These are phyloP conservation scores for Coracopsis vasa DNA, from an alignment of 2,113 vertebrate genomes.

Conservation along the genomic window DNA sequence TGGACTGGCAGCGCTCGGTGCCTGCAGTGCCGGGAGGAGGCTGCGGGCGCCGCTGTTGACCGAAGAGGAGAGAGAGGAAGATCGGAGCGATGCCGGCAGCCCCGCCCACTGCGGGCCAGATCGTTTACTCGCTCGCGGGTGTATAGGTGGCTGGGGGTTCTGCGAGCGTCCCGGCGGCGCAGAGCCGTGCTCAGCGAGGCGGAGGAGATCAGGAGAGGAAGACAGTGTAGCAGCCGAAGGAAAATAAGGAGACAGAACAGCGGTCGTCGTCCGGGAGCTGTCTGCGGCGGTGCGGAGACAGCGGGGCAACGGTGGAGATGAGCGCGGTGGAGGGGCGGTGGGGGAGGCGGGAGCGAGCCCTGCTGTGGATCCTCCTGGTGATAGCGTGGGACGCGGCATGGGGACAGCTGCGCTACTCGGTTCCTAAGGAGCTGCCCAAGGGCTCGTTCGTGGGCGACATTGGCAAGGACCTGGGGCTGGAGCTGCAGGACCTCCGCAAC, in stretches of 20 bases:
- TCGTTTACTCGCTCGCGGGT: accelerated
- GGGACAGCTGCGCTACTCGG: background rate
- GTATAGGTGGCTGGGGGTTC: accelerated
- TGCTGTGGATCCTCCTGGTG: background rate
- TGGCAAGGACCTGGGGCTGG: background rate
- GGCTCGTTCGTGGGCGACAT: background rate
- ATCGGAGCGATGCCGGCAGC: background rate
- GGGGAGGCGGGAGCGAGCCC: background rate
- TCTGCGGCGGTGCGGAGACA: background rate
- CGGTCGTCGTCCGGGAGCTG: accelerated
- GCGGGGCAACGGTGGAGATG: background rate
- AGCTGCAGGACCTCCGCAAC: background rate
- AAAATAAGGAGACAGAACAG: background rate
- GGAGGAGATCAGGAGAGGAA: background rate
- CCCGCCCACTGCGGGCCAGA: background rate
- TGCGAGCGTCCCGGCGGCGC: background rate
- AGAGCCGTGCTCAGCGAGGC: background rate
- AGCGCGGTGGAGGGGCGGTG: no score
- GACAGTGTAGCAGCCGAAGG: background rate
- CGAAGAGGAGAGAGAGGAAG: background rate
- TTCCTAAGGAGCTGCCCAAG: background rate
- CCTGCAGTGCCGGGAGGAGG: background rate
- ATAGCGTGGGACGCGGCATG: background rate
- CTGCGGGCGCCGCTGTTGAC: slow-evolving; percentile 32
- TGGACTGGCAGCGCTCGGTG: background rate